phyloP scores from a whole-genome alignment of 2,888 invertebrate genomes.

The Aphidius colemani region DNA sequence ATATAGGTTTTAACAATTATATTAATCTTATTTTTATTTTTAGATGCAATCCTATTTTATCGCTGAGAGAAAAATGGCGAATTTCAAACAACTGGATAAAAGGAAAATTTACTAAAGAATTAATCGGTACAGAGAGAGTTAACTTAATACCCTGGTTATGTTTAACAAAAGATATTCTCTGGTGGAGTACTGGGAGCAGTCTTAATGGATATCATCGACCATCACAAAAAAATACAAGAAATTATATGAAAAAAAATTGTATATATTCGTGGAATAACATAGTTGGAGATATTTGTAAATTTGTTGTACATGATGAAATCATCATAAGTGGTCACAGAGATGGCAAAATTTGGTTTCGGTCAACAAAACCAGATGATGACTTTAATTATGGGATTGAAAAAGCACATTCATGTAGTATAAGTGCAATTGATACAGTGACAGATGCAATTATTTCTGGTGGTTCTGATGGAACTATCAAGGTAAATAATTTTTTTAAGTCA shows the following conservation, averaged over 20 bases:
- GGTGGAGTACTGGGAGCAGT: conserved; percentile 62
- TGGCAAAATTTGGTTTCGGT: conserved; percentile 58
- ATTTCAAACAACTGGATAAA: conserved; percentile 65
- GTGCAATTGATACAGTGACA: conserved; percentile 59
- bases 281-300: conserved; percentile 60
- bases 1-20: too few relatives aligned
- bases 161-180: conserved; percentile 62
- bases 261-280: conserved; percentile 41
- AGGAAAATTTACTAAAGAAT: conserved; percentile 62
- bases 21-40: conserved; percentile 25
- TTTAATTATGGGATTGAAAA: conserved; percentile 43
- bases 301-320: conserved; percentile 56
- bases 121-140: conserved; percentile 58
- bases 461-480: conserved; percentile 59
- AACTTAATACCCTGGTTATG: conserved; percentile 65
- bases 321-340: conserved; percentile 61
- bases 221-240: not conserved
- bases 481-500: conserved; percentile 32
- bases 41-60: conserved; percentile 53
- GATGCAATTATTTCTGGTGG: conserved; percentile 60
- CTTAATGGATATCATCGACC: conserved; percentile 50
- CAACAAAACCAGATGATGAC: conserved; percentile 21
- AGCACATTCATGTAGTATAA: conserved; percentile 57
- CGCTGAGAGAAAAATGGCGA: conserved; percentile 56
- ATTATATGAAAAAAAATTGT: conserved; percentile 39